Percentiles rank a stretch among this genome's conserved stretches.
Conservation (phyloP, 2,888 invertebrate species). For the Trissoscelio sp. region DNA sequence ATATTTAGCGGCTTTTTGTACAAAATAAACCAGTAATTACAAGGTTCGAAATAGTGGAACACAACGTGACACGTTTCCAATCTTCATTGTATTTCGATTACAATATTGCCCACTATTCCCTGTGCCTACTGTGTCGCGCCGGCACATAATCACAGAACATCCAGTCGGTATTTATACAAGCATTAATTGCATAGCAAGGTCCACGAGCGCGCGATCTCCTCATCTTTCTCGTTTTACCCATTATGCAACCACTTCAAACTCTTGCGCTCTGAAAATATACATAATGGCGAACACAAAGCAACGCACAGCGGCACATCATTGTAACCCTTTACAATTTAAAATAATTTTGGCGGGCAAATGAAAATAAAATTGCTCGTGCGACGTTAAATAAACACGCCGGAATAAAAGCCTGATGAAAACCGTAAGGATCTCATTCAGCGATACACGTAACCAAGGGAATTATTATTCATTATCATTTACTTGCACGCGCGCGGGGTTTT, state of each 20-base stretch:
- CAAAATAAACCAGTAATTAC: constrained; percentile 4
- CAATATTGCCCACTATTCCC: constrained; percentile 29
- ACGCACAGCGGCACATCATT: neutral
- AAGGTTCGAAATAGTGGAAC: constrained; percentile 7
- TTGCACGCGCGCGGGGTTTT: neutral
- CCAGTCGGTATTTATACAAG: constrained; percentile 17
- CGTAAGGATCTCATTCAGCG: neutral
- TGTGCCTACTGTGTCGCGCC: constrained; percentile 2
- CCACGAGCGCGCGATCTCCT: constrained; percentile 4
- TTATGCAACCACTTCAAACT: neutral
- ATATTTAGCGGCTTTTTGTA: constrained; percentile 2
- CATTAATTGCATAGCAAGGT: constrained; percentile 24
- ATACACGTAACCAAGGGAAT: neutral
- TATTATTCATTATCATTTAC: constrained; percentile 6
- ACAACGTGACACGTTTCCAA: constrained; percentile 33
- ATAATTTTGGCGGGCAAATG: neutral
- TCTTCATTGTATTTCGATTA: constrained; percentile 45
- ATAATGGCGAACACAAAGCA: neutral
- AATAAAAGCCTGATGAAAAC: constrained; percentile 5
- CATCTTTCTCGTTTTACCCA: neutral
- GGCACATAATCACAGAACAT: constrained; percentile 27
- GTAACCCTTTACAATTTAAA: neutral
- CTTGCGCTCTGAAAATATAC: neutral
- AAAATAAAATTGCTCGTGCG: too few relatives aligned
- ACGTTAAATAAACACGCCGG: too few relatives aligned